Evolutionary conservation across 2,888 invertebrate species (phyloP), one percentile per base, ranked within the genome.

Genomic region (Platerodrilus igneus): DNA sequence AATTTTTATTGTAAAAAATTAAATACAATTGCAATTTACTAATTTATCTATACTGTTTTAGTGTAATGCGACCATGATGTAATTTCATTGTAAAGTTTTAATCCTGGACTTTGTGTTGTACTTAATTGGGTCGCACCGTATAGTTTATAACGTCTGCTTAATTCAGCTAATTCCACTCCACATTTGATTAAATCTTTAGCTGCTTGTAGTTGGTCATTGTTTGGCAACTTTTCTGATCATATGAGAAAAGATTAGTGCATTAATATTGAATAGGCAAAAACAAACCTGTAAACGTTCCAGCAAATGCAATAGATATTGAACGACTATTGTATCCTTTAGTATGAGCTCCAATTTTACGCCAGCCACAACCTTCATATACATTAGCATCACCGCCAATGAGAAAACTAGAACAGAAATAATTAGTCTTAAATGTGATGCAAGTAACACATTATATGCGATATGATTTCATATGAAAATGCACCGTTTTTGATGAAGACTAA

Each of bases 321-420:
- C 67, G 71, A 15, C 61, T 64, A 47, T 79, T 79, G 48, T 73
- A 78, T 1, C 68, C 66, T 13, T 55, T 55, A 0, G 78, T 77
- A 45, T 79, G 79, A 0, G 76, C 75, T 0, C 79, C 79, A 8
- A 74, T 70, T 42, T 60, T 63, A 35, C 64, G 66, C 78, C 78
- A 79, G 0, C 78, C 77, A 1, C 70, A 67, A 4, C 77, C 79
- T 62, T 78, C 78, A 41, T 78, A 80, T 10, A 79, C 63, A 37
- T 69, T 72, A 1, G 78, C 79, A 55, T 77, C 77, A 1, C 75
- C 75, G 2, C 77, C 77, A 31, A 79, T 67, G 33, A 79, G 35
- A 53, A 79, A 79, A 42, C 78, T 79, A 38, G 7, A n/a, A n/a
- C n/a, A n/a, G n/a, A n/a, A n/a, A n/a, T 59, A 60, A 51, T n/a